Percentiles rank a stretch among this genome's conserved stretches.
These are phyloP conservation scores for Calyptommatus sinebrachiatus DNA, from an alignment of 2,113 vertebrate genomes.

Conservation along the genomic window DNA sequence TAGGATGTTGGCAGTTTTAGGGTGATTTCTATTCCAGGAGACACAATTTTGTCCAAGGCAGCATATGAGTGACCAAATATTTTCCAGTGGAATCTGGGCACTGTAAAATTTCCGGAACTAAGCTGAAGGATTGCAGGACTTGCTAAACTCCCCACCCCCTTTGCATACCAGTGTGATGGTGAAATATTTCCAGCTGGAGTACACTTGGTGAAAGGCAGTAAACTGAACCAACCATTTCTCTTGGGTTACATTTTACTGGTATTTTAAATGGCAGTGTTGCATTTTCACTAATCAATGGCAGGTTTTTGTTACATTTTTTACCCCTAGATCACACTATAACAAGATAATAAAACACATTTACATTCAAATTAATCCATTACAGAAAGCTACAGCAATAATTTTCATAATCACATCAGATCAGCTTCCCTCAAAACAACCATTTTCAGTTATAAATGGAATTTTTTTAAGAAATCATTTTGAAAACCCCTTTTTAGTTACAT, in stretches of 20 bases:
- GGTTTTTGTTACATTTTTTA: not conserved
- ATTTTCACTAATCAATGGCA: not conserved
- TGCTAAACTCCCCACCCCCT: constrained; percentile 59
- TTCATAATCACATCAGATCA: constrained; percentile 5
- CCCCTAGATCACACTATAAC: not conserved
- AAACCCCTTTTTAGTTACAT: constrained; percentile 65
- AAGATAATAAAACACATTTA: not conserved
- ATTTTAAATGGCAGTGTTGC: constrained; percentile 8
- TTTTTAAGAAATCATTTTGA: constrained; percentile 59
- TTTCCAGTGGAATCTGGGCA: constrained; percentile 81
- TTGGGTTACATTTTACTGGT: constrained; percentile 37
- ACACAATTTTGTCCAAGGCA: constrained; percentile 74
- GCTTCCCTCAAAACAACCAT: constrained; percentile 48
- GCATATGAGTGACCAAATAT: constrained; percentile 75
- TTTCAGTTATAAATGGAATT: constrained; percentile 48
- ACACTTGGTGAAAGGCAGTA: constrained; percentile 28
- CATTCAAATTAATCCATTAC: constrained; percentile 36
- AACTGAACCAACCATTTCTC: constrained; percentile 45
- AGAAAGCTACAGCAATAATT: constrained; percentile 28
- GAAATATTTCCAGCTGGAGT: constrained; percentile 74
- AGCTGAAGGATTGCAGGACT: constrained; percentile 71
- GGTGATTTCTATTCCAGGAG: constrained; percentile 81
- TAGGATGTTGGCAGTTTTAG: constrained; percentile 74
- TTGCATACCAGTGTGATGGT: constrained; percentile 64
- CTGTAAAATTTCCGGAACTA: constrained; percentile 74